phyloP scores from a whole-genome alignment of 2,113 vertebrate genomes.

The Microcebus ravelobensis region DNA sequence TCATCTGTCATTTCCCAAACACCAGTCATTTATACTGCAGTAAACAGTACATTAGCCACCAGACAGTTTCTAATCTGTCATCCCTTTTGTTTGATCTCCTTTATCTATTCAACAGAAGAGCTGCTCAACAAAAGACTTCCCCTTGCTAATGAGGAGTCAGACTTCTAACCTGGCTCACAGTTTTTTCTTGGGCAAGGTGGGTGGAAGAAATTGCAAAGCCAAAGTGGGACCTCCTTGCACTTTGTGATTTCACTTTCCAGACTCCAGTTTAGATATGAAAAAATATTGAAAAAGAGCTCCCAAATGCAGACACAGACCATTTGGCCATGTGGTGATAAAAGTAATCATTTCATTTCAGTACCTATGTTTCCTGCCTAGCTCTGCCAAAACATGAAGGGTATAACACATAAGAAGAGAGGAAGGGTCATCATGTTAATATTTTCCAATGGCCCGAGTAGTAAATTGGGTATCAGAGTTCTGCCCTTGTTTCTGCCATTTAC shows the following conservation, averaged over 20 bases:
- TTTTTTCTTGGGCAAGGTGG: constrained; percentile 38
- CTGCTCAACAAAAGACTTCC: constrained; percentile 63
- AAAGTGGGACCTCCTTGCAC: neutral
- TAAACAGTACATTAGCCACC: constrained; percentile 85
- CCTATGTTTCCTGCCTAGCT: neutral
- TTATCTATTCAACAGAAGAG: constrained; percentile 76
- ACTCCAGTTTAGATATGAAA: neutral
- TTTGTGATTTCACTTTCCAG: neutral
- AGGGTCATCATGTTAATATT: neutral
- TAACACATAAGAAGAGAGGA: neutral
- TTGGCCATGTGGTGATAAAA: neutral
- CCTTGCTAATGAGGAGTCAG: constrained; percentile 70
- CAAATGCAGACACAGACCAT: neutral
- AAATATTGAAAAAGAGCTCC: neutral
- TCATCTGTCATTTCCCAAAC: constrained; percentile 78
- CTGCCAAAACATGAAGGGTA: neutral
- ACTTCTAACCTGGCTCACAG: constrained; percentile 55
- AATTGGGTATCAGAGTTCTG: neutral
- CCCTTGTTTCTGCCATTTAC: neutral
- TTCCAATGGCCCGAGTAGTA: neutral
- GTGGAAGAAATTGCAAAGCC: neutral
- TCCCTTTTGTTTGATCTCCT: constrained; percentile 81
- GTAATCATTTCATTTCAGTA: neutral
- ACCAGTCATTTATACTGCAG: constrained; percentile 80
- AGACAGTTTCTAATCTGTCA: constrained; percentile 81